These are phyloP conservation scores for Loripinus fragilis DNA, from an alignment of 2,888 invertebrate genomes.

Conservation along the genomic window DNA sequence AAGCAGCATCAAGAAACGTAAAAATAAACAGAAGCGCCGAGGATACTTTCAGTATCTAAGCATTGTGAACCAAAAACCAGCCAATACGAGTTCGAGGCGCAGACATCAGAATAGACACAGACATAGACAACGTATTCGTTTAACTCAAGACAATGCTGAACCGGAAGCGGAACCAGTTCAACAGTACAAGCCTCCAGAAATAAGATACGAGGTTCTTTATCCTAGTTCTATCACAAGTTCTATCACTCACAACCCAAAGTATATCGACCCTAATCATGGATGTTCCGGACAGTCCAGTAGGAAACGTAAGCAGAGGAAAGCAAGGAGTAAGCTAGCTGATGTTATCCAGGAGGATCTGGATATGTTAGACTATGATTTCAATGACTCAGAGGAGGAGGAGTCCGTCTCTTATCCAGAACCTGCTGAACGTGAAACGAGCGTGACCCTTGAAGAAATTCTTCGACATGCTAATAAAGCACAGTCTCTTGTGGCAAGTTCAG, in stretches of 20 bases:
- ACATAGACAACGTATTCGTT: slow-evolving; percentile 7
- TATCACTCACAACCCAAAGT: slow-evolving; percentile 62
- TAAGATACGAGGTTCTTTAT: slow-evolving; percentile 60
- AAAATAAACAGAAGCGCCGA: slow-evolving; percentile 23
- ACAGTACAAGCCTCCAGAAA: slow-evolving; percentile 20
- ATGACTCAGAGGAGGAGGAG: slow-evolving; percentile 55
- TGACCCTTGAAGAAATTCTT: not conserved
- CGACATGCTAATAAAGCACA: not conserved
- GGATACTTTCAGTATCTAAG: slow-evolving; percentile 56
- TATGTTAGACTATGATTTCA: slow-evolving; percentile 13
- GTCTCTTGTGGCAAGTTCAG: not conserved
- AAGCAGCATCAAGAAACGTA: slow-evolving; percentile 14
- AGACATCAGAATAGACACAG: too few relatives aligned
- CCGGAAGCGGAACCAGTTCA: not conserved
- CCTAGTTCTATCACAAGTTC: slow-evolving; percentile 61
- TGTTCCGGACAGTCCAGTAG: not conserved
- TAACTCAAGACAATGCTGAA: not conserved
- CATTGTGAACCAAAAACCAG: slow-evolving; percentile 31
- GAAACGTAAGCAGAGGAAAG: not conserved
- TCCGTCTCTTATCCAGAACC: slow-evolving; percentile 20
- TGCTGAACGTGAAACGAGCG: not conserved
- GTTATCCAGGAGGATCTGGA: slow-evolving; percentile 9
- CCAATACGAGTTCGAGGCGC: not conserved
- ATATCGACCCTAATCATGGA: slow-evolving; percentile 31
- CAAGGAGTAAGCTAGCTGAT: not conserved